Conservation (phyloP, 2,888 invertebrate genomes). For the Microctonus aethiopoides region DNA sequence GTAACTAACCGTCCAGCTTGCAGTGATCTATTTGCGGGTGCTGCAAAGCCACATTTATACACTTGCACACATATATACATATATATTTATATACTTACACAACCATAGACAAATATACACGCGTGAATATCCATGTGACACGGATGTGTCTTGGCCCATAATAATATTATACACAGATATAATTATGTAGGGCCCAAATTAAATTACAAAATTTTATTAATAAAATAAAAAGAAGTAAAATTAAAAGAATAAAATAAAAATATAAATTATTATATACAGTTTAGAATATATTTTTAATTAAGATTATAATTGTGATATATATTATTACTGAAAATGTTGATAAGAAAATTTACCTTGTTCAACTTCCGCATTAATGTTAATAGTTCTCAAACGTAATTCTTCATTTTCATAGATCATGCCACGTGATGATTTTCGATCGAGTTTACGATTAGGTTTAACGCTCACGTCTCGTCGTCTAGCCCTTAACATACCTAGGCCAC, state of each 20-base stretch:
- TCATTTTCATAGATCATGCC: conserved; percentile 96
- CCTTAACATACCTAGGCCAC: conserved; percentile 77
- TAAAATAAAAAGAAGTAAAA: too few species aligned
- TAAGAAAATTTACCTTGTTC: conserved; percentile 77
- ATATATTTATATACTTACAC: neutral
- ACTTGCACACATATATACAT: neutral
- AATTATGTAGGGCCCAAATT: conserved; percentile 2
- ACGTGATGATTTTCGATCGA: conserved; percentile 90
- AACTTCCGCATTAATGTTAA: conserved; percentile 92
- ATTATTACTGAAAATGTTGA: neutral
- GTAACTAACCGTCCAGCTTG: conserved; percentile 30
- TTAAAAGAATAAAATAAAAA: neutral
- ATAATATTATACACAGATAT: conserved; percentile 5
- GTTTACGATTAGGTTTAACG: conserved; percentile 88
- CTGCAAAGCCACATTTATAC: neutral
- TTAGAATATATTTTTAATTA: too few species aligned
- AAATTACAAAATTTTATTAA: neutral
- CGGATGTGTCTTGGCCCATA: conserved; percentile 25
- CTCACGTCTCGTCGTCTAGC: conserved; percentile 88
- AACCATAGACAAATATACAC: neutral
- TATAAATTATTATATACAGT: neutral
- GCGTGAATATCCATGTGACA: conserved; percentile 7
- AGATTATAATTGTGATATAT: too few species aligned
- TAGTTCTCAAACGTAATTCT: conserved; percentile 86
- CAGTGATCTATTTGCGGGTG: conserved; percentile 30